Evolutionary conservation across 2,888 invertebrate species (phyloP), one percentile per base, ranked within the genome.

Genomic region (Mongoloraphidia duomilia): DNA sequence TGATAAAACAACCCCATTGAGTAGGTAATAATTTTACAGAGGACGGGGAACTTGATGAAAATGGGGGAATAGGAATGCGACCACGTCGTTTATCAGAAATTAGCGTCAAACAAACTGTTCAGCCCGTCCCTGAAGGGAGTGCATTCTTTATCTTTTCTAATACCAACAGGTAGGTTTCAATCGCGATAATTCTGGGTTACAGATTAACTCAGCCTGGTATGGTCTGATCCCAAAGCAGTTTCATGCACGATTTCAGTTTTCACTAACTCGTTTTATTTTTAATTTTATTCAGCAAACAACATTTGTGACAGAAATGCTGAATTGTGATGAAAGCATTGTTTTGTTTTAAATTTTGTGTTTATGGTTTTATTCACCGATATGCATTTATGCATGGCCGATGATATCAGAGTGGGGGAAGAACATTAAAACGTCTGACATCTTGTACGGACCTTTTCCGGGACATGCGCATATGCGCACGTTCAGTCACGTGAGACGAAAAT

Each of bases 61-160:
- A 61, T 58, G 67, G 63, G 60, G 73, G 77, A 42, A 77, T 84
- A 56, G 88, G 89, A 26, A 26, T 26, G 60, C 75, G 89, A 59
- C 91, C 92, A 56, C 75, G 90, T 56, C 78, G 91, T 55, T 77
- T 91, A 70, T 91, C 92, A 54, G 89, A 90, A 69, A 76, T 89
- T 64, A 84, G 84, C 74, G 80, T 84, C 65, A 79, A 80, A 69
- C 84, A 83, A 73, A 82, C 83, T 71, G 79, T 82, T 72, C 89
- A 89, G 71, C 90, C 92, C 60, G 89, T 95, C 64, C 94, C 95
- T 58, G 82, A 83, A 66, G 89, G 85, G 63, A 82, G 84, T 67
- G 87, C 94, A 61, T 83, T 95, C 75, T 95, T 93, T 80, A 79
- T 94, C 72, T 90, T 95, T 79, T 82, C 87, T 66, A 79, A 83